Conservation (phyloP, 2,797 vertebrate genomes). For the Spondyliosoma cantharus region DNA sequence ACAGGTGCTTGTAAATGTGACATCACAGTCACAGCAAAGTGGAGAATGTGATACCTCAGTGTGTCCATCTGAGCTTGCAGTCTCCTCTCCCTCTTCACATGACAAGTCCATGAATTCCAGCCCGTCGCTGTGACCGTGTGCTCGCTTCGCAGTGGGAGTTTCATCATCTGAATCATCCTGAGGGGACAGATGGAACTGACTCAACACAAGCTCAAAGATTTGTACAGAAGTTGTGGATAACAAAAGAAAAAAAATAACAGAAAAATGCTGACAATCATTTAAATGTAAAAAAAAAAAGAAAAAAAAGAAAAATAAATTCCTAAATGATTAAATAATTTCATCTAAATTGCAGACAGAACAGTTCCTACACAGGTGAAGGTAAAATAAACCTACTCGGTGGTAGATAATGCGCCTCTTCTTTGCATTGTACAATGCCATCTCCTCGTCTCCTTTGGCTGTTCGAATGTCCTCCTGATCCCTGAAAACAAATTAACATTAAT, state of each 20-base stretch:
- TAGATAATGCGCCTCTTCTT: constrained; percentile 88
- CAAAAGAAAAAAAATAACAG: not conserved
- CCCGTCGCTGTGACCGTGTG: constrained; percentile 73
- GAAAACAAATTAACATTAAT: constrained; percentile 30
- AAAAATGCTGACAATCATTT: not conserved
- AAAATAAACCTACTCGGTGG: constrained; percentile 73
- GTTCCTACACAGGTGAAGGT: not conserved
- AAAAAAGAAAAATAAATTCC: not conserved
- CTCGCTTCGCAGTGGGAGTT: constrained; percentile 76
- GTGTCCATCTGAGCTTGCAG: constrained; percentile 84
- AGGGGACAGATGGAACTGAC: constrained; percentile 27
- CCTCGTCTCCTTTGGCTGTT: constrained; percentile 90
- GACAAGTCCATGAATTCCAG: constrained; percentile 85
- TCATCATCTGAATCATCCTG: constrained; percentile 91
- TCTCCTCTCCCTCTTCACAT: constrained; percentile 91
- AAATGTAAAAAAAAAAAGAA: not conserved
- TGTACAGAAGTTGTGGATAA: constrained; percentile 16
- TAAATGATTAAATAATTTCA: not conserved
- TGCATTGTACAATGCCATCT: constrained; percentile 87
- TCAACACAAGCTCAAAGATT: constrained; percentile 41
- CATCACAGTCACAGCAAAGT: not conserved
- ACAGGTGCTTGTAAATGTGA: not conserved
- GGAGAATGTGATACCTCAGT: constrained; percentile 48
- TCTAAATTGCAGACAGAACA: not conserved
- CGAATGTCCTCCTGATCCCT: constrained; percentile 90